Conservation (phyloP, 2,888 invertebrate species). For the Teinopalpus imperialis region DNA sequence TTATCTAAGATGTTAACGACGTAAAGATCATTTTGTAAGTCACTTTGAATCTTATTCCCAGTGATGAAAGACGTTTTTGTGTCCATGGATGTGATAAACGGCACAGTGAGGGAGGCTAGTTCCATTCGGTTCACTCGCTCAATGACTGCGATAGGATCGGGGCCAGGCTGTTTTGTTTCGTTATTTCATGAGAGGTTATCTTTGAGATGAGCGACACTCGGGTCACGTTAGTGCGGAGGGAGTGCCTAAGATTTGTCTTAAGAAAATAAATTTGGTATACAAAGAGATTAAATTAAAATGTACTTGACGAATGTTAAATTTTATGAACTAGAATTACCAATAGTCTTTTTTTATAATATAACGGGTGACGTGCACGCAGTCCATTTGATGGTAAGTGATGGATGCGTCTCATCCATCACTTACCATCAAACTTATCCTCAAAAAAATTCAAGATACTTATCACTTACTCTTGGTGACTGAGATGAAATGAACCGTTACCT, state of each 20-base stretch:
- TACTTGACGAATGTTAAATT: too few species aligned
- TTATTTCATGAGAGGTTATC: constrained; percentile 49
- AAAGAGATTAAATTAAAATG: too few species aligned
- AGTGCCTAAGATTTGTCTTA: constrained; percentile 22
- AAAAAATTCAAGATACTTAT: too few species aligned
- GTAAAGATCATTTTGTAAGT: constrained; percentile 35
- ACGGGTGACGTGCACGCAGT: too few species aligned
- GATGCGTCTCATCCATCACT: too few species aligned
- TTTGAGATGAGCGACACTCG: constrained; percentile 41
- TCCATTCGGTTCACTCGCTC: constrained; percentile 37
- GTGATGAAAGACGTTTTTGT: constrained; percentile 30
- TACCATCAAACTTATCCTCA: too few species aligned
- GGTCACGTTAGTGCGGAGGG: constrained; percentile 40
- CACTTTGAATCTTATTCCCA: constrained; percentile 36
- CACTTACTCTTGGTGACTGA: too few species aligned
- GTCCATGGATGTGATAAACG: constrained; percentile 26
- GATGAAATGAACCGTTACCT: too few species aligned
- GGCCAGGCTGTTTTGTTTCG: constrained; percentile 55
- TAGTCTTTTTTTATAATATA: too few species aligned
- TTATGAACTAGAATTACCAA: too few species aligned
- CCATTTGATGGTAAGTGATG: too few species aligned
- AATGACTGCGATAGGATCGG: constrained; percentile 56
- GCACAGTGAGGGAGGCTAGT: constrained; percentile 32
- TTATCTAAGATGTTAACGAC: constrained; percentile 67
- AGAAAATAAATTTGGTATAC: constrained; percentile 3